Percentiles rank a stretch among this genome's conserved stretches.
These are phyloP conservation scores for Lithophane socia DNA, from an alignment of 2,888 invertebrate species.

Conservation along the genomic window DNA sequence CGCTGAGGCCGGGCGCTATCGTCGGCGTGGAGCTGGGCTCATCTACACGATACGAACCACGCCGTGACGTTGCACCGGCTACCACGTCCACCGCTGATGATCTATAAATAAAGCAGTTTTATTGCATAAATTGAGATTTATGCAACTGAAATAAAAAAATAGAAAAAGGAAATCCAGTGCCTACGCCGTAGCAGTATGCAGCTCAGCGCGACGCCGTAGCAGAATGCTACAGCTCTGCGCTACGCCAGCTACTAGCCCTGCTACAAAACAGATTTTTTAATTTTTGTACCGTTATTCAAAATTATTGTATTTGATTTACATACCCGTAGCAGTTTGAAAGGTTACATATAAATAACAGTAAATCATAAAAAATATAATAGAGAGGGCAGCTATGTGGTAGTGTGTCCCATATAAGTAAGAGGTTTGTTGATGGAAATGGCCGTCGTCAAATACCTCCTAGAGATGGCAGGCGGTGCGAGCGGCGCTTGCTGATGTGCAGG, in stretches of 20 bases:
- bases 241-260: slow-evolving; percentile 13
- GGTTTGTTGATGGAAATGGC: background rate
- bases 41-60: slow-evolving; percentile 91
- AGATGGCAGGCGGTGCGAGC: slow-evolving; percentile 93
- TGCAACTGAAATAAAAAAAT: background rate
- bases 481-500: slow-evolving; percentile 89
- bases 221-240: background rate
- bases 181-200: slow-evolving; percentile 24
- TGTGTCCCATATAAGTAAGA: background rate
- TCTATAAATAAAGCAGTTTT: slow-evolving; percentile 74
- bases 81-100: slow-evolving; percentile 97
- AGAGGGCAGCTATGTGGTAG: background rate
- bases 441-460: slow-evolving; percentile 89
- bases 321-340: no score
- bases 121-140: background rate
- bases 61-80: slow-evolving; percentile 91
- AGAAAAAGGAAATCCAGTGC: background rate
- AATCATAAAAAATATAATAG: background rate
- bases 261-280: background rate
- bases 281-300: background rate
- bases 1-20: slow-evolving; percentile 89
- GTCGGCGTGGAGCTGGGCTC: slow-evolving; percentile 90
- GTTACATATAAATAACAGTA: slow-evolving; percentile 5
- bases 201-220: slow-evolving; percentile 18
- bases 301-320: background rate